Base-by-base conservation (phyloP, 2,888 invertebrate genomes). In the Gordius sp. region DNA sequence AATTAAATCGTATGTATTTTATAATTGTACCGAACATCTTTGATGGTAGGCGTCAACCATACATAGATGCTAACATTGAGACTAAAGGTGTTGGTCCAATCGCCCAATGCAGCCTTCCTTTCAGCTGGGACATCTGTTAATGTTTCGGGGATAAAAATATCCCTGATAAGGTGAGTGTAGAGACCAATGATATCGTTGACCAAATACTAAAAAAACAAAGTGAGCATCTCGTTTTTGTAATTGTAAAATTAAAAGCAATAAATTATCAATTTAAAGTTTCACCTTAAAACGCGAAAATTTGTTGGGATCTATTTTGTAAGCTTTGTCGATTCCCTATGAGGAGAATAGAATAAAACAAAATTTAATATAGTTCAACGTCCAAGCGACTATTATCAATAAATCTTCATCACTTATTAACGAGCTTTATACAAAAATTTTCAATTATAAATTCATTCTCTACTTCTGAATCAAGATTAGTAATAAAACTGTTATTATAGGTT, bases 211-310 rank as follows among this genome's bases (percentile, higher is more conserved):
- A 47, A 47, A 33, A 33, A 33, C n/a, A 33, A 33, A 33, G 39
- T 13, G 39, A 33, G n/a, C 8, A 13, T 33, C 8, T 33, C n/a
- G 39, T 13, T 13, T 33, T 33, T 33, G n/a, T 13, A 33, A 33
- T 4, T 18, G 20, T 47, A 20, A 8, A 47, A n/a, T n/a, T n/a
- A 47, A n/a, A 47, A 18, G 4, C 20, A 47, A 47, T n/a, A n/a
- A 47, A 47, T n/a, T n/a, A 47, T 4, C 20, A n/a, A 47, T n/a
- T 47, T 18, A 47, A 47, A 20, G 20, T 47, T 4, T 8, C 20
- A 47, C 47, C 20, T 47, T 47, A 47, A 47, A 47, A 4, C 23
- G 47, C 8, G 47, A 8, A 47, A 47, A 47, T 47, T 47, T 47
- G 47, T 47, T 47, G 13, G 47, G 47, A 47, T 47, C 47, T n/a